These are phyloP conservation scores for Hesperophylax magnus DNA, from an alignment of 1,140 invertebrate genomes.

Conservation along the genomic window DNA sequence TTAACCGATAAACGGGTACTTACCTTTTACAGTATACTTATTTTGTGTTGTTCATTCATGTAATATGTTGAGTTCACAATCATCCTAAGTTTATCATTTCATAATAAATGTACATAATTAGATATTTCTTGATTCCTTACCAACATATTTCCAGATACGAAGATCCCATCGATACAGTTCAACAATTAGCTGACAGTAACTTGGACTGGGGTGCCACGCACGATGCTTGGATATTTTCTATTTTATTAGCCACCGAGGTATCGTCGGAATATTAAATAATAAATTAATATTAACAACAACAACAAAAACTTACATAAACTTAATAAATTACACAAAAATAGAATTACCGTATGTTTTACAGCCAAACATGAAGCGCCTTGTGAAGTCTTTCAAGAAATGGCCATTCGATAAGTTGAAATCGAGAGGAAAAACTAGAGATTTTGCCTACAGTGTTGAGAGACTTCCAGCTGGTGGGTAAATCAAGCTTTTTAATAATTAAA, in stretches of 20 bases:
- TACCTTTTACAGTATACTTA: too few relatives aligned
- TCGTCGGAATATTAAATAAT: not conserved
- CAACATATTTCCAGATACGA: slow-evolving; percentile 60
- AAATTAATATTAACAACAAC: not conserved
- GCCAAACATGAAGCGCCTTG: slow-evolving; percentile 64
- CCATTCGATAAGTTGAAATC: slow-evolving; percentile 63
- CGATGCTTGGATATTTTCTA: slow-evolving; percentile 72
- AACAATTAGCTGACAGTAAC: slow-evolving; percentile 68
- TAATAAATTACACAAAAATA: not conserved
- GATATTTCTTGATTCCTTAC: too few relatives aligned
- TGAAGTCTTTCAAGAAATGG: slow-evolving; percentile 65
- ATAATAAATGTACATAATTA: too few relatives aligned
- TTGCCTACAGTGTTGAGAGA: slow-evolving; percentile 70
- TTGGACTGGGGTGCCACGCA: slow-evolving; percentile 72
- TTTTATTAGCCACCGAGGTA: slow-evolving; percentile 67
- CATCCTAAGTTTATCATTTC: too few relatives aligned
- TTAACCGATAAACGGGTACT: too few relatives aligned
- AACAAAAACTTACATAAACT: not conserved
- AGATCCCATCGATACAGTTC: slow-evolving; percentile 68
- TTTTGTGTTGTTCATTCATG: too few relatives aligned
- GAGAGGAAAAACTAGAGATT: slow-evolving; percentile 64
- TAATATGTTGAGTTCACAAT: too few relatives aligned
- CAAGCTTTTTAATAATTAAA: not conserved
- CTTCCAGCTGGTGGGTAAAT: slow-evolving; percentile 67
- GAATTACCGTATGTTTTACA: slow-evolving; percentile 57